phyloP scores from a whole-genome alignment of 1,140 invertebrate species.

The Ganaspis sp. region DNA sequence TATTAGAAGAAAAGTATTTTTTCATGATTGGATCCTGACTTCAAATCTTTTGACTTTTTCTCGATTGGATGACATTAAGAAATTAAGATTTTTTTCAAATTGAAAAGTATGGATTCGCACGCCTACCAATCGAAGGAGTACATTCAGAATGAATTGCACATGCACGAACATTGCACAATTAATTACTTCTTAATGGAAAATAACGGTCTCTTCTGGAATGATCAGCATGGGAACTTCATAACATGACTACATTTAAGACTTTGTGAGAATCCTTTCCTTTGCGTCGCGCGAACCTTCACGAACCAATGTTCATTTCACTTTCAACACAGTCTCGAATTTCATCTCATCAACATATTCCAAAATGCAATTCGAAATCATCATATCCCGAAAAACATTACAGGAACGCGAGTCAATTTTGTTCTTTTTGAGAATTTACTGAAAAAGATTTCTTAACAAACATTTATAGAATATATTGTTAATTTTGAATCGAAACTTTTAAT shows the following conservation, averaged over 20 bases:
- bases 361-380: neutral
- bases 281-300: slow-evolving; percentile 32
- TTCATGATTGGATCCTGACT: no score
- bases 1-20: no score
- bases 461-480: no score
- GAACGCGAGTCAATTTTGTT: no score
- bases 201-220: slow-evolving; percentile 60
- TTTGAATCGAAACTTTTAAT: no score
- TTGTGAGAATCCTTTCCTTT: slow-evolving; percentile 42
- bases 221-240: slow-evolving; percentile 59
- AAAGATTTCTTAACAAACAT: no score
- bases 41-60: neutral
- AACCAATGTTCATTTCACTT: slow-evolving; percentile 31
- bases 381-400: neutral
- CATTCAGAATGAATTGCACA: slow-evolving; percentile 53
- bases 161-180: slow-evolving; percentile 62
- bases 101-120: slow-evolving; percentile 47
- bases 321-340: slow-evolving; percentile 22
- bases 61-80: neutral
- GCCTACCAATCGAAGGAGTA: slow-evolving; percentile 55
- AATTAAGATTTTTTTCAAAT: neutral
- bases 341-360: slow-evolving; percentile 11
- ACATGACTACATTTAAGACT: slow-evolving; percentile 49
- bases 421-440: no score
- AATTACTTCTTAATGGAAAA: slow-evolving; percentile 60